Conservation (phyloP, 2,888 invertebrate genomes). For the Diarsia mendica region DNA sequence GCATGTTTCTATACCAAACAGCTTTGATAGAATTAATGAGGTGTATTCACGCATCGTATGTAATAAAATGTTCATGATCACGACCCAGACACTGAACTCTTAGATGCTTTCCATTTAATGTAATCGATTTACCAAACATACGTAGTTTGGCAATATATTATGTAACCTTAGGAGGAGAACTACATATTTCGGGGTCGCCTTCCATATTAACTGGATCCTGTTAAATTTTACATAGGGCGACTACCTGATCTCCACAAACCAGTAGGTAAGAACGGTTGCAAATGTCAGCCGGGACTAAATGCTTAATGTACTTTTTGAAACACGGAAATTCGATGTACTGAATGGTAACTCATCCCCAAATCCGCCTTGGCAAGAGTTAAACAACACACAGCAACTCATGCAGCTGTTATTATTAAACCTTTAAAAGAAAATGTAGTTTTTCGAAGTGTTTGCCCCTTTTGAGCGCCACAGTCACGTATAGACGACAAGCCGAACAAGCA, state of each 20-base stretch:
- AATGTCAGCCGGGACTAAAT: neutral
- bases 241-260: neutral
- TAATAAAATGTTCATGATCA: conserved; percentile 59
- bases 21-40: conserved; percentile 8
- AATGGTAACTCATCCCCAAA: neutral
- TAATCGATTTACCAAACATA: conserved; percentile 15
- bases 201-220: neutral
- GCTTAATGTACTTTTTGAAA: neutral
- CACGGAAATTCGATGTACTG: neutral
- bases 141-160: conserved; percentile 16
- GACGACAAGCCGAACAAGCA: no score
- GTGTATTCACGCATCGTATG: conserved; percentile 28
- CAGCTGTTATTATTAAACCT: no score
- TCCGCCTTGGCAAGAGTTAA: neutral
- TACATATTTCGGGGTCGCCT: no score
- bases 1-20: neutral
- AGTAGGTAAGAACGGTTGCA: neutral
- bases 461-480: no score
- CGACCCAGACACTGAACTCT: conserved; percentile 62
- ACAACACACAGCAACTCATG: no score
- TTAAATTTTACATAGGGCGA: neutral
- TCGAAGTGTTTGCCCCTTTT: neutral
- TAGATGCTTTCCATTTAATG: conserved; percentile 20
- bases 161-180: no score
- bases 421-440: no score